Evolutionary conservation across 2,797 vertebrate genomes (phyloP).

Genomic region (Rhabdophis nuchalis): DNA sequence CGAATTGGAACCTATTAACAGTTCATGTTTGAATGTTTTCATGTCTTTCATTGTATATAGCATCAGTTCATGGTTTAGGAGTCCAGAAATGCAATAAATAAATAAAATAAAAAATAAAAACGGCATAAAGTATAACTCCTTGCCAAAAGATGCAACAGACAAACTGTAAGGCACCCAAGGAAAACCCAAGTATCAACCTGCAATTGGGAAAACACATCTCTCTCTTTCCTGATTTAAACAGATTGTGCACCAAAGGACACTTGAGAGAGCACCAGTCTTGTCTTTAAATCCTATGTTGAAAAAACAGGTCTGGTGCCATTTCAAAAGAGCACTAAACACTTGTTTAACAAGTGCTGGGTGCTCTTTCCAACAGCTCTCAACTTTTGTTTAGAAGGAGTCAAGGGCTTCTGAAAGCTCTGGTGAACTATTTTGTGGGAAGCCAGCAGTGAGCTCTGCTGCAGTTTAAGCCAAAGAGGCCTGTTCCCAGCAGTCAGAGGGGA

Average conservation of each 20-base stretch:
- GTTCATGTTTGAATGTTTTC: background rate
- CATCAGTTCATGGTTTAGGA: background rate
- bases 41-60: background rate
- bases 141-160: background rate
- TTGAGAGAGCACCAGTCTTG: background rate
- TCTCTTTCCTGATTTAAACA: background rate
- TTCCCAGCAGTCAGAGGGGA: background rate
- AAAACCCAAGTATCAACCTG: background rate
- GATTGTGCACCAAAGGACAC: background rate
- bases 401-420: background rate
- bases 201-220: background rate
- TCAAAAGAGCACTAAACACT: background rate
- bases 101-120: background rate
- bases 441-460: background rate
- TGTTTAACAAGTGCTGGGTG: background rate
- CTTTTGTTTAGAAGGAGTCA: background rate
- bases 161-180: background rate
- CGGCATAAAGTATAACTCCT: background rate
- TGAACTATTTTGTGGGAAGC: background rate
- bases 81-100: background rate
- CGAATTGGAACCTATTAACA: background rate
- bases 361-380: background rate
- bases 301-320: background rate
- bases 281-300: background rate
- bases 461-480: background rate